Evolutionary conservation across 2,797 vertebrate genomes (phyloP).

Genomic region (Perodicticus potto): DNA sequence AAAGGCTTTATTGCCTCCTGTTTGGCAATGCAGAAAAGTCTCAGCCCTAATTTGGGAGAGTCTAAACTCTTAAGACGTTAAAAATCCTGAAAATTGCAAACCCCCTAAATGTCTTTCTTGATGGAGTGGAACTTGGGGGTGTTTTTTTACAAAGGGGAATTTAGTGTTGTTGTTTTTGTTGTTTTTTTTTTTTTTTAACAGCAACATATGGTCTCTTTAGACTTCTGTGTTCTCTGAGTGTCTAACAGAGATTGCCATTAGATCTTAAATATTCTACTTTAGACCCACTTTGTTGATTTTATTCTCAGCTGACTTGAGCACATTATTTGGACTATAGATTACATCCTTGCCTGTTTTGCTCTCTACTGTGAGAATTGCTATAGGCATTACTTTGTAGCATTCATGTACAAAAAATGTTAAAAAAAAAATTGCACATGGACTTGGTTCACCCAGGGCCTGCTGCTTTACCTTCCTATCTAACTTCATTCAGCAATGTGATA

Average conservation of each 20-base stretch:
- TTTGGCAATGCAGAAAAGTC: slow-evolving; percentile 69
- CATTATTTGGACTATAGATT: not conserved
- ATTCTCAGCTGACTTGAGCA: not conserved
- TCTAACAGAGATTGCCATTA: slow-evolving; percentile 61
- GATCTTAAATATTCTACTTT: not conserved
- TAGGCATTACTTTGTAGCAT: not conserved
- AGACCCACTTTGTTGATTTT: slow-evolving; percentile 69
- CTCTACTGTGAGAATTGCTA: not conserved
- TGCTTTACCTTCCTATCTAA: slow-evolving; percentile 70
- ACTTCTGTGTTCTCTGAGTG: not conserved
- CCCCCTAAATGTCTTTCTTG: slow-evolving; percentile 82
- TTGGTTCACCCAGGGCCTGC: not conserved
- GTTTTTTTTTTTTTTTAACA: slow-evolving; percentile 66
- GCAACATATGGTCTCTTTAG: slow-evolving; percentile 62
- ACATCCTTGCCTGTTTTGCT: not conserved
- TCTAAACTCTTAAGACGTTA: slow-evolving; percentile 79
- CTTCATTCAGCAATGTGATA: slow-evolving; percentile 79
- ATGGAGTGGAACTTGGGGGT: slow-evolving; percentile 82
- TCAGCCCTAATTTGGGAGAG: slow-evolving; percentile 81
- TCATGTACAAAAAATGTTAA: not conserved
- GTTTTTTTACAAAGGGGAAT: slow-evolving; percentile 81
- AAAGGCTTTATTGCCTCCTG: slow-evolving; percentile 80
- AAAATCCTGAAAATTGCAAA: slow-evolving; percentile 79
- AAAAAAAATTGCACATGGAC: not conserved
- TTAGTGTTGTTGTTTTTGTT: slow-evolving; percentile 66